Base-by-base conservation (phyloP, 2,113 vertebrate species). In the Sebastes schlegelii region DNA sequence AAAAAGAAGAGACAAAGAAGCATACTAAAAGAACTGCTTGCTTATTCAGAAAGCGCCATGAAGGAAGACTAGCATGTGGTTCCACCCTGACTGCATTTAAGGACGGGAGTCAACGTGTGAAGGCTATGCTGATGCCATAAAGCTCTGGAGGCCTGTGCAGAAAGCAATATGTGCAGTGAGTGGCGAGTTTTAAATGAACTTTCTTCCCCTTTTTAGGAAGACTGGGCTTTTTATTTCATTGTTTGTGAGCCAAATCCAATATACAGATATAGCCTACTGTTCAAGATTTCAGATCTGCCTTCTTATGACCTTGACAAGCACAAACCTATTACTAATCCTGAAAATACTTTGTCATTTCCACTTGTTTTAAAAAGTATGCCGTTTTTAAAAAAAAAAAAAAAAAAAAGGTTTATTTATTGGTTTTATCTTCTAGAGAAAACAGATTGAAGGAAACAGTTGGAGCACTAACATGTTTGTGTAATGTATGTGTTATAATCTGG, bases 261-360 rank as follows among this genome's bases (percentile, higher is more conserved):
- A 95, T 90, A 92, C 88, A 90, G 78, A 89, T 92, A 93, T 93
- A 93, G 91, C 91, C 92, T 94, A 92, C 94, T 96, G 94, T 95
- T 93, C 90, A 93, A 93, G 84, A 95, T 94, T 94, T 94, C 93
- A 95, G 92, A 95, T 95, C 93, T 95, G 95, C 95, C 95, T 95
- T 96, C 93, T 94, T 92, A 95, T 94, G 95, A 96, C 93, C 93
- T 94, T 95, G 95, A 96, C 94, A 96, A 96, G 95, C 95, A 96
- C 95, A 96, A 96, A 95, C 92, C 92, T 95, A 92, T 94, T 93
- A 95, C 90, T 94, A 93, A 94, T 92, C 89, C 91, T 94, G 84
- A 89, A 91, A 83, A 94, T 79, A 82, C 85, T 91, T 87, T 90
- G 86, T 95, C 84, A 89, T 92, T 94, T 94, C 76, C 90, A 92